Conservation (phyloP, 1,140 invertebrate species). For the Drosophila paulistorum region DNA sequence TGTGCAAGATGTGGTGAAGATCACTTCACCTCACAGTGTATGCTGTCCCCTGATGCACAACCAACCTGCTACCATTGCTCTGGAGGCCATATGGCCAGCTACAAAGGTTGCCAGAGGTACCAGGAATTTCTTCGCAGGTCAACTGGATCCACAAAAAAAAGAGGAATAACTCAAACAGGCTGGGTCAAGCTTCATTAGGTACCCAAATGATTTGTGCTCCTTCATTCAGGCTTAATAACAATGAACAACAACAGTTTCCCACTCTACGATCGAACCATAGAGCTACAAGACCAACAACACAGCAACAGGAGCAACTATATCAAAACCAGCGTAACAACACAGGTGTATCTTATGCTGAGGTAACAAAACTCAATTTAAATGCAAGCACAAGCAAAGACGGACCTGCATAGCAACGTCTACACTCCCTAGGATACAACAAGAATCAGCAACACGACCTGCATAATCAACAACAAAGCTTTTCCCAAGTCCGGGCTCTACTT, state of each 20-base stretch:
- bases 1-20: too few relatives aligned
- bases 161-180: too few relatives aligned
- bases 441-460: neutral
- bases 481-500: neutral
- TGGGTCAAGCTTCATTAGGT: too few relatives aligned
- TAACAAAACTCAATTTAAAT: conserved; percentile 5
- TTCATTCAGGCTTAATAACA: too few relatives aligned
- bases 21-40: too few relatives aligned
- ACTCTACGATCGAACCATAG: too few relatives aligned
- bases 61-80: neutral
- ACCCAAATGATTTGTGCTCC: too few relatives aligned
- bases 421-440: neutral
- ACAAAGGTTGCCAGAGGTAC: too few relatives aligned
- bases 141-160: too few relatives aligned
- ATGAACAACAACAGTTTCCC: too few relatives aligned
- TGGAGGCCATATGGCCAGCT: neutral
- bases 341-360: neutral
- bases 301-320: neutral
- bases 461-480: conserved; percentile 1
- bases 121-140: too few relatives aligned
- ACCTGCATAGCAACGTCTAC: neutral
- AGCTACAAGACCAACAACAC: neutral
- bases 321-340: neutral
- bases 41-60: too few relatives aligned
- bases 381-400: neutral